These are phyloP conservation scores for Drosophila mimetica DNA, from an alignment of 2,888 invertebrate genomes.

Conservation along the genomic window DNA sequence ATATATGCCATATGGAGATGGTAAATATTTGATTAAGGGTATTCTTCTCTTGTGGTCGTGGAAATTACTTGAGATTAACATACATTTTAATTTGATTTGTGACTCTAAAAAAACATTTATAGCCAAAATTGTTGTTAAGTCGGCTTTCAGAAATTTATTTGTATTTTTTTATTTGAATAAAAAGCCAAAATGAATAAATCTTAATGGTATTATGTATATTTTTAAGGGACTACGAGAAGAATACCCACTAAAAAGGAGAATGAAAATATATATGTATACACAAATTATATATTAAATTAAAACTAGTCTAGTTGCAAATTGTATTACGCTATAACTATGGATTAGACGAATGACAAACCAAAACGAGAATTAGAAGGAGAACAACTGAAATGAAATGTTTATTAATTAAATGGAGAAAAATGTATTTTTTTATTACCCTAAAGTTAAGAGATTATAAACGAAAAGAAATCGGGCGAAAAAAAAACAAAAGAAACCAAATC, in stretches of 20 bases:
- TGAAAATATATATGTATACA: slow-evolving; percentile 24
- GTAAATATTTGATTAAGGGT: slow-evolving; percentile 4
- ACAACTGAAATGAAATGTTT: slow-evolving; percentile 9
- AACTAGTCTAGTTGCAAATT: slow-evolving; percentile 53
- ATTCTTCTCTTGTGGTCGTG: slow-evolving; percentile 2
- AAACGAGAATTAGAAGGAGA: slow-evolving; percentile 14
- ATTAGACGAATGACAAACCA: slow-evolving; percentile 24
- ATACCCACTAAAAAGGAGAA: slow-evolving; percentile 18
- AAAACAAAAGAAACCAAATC: slow-evolving; percentile 6
- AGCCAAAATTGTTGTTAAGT: slow-evolving; percentile 12
- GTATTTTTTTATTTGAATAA: not conserved
- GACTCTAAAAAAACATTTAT: not conserved
- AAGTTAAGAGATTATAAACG: slow-evolving; percentile 47
- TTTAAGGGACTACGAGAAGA: not conserved
- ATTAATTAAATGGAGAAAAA: slow-evolving; percentile 38
- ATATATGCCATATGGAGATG: slow-evolving; percentile 19
- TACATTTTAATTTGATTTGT: not conserved
- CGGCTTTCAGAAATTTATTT: not conserved
- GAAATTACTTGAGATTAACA: not conserved
- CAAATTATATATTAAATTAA: slow-evolving; percentile 37
- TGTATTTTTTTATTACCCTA: slow-evolving; percentile 71
- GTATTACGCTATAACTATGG: slow-evolving; percentile 42
- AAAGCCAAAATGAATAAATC: not conserved
- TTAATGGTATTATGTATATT: not conserved
- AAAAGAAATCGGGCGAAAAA: slow-evolving; percentile 2